A percentile compares a stretch with the other conserved stretches of the same genome.
Conservation (phyloP, 2,888 invertebrate species). For the Physocephala rufipes region DNA sequence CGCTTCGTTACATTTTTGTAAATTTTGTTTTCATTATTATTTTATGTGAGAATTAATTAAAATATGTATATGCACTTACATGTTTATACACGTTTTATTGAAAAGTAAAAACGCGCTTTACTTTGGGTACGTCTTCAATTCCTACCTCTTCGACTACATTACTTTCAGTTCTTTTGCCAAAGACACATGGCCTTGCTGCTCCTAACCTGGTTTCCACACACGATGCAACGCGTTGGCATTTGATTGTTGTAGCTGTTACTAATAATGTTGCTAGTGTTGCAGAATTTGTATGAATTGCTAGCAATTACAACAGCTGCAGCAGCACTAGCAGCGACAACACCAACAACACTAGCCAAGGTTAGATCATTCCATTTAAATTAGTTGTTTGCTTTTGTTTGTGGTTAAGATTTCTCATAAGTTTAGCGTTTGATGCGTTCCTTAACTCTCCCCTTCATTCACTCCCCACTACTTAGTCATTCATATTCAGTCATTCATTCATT, state of each 20-base stretch:
- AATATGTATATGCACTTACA: not conserved
- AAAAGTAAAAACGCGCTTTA: not conserved
- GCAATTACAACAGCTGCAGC: no score
- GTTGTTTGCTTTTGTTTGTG: no score
- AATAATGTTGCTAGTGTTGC: not conserved
- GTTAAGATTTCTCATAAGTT: not conserved
- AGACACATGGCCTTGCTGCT: slow-evolving; percentile 50
- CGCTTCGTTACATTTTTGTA: not conserved
- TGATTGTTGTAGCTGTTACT: slow-evolving; percentile 5
- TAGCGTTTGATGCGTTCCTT: not conserved
- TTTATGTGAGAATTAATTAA: not conserved
- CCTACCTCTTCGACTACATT: not conserved
- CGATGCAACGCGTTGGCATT: slow-evolving; percentile 35
- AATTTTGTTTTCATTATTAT: not conserved
- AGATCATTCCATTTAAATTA: not conserved
- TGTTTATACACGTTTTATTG: not conserved
- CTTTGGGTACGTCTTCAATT: not conserved
- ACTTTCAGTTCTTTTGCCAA: slow-evolving; percentile 1
- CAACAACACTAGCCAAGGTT: not conserved
- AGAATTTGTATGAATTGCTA: no score
- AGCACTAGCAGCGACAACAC: no score
- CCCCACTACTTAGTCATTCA: not conserved
- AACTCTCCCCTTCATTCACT: not conserved
- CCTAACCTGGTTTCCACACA: slow-evolving; percentile 53
- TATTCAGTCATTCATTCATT: not conserved